These are phyloP conservation scores for Apoda limacodes DNA, from an alignment of 2,888 invertebrate genomes.

Conservation along the genomic window DNA sequence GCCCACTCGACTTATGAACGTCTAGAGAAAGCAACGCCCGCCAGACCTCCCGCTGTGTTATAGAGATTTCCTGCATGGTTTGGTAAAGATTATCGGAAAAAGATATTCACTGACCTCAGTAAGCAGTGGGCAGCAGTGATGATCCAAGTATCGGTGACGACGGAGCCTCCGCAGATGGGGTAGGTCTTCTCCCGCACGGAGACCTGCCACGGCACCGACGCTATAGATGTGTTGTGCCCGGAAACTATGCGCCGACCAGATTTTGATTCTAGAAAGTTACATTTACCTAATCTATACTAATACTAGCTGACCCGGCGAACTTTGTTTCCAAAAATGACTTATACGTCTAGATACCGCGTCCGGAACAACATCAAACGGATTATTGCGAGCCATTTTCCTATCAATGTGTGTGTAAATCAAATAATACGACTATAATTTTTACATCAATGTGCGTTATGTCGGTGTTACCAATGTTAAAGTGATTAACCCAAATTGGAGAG, in stretches of 20 bases:
- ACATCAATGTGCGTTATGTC: too few species aligned
- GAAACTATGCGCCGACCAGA: constrained; percentile 58
- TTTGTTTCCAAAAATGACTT: background rate
- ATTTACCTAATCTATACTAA: background rate
- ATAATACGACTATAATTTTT: too few species aligned
- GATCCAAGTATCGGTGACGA: constrained; percentile 53
- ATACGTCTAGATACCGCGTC: background rate
- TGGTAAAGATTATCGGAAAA: too few species aligned
- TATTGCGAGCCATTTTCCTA: too few species aligned
- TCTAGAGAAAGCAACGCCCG: too few species aligned
- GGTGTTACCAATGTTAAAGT: too few species aligned
- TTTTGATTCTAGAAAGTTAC: constrained; percentile 19
- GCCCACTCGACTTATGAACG: too few species aligned
- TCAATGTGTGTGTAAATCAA: too few species aligned
- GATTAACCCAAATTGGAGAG: too few species aligned
- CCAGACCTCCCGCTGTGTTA: too few species aligned
- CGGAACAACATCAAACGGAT: too few species aligned
- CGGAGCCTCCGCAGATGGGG: constrained; percentile 67
- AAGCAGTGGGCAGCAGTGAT: constrained; percentile 66
- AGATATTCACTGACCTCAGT: constrained; percentile 40
- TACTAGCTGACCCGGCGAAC: background rate
- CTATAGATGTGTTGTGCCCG: constrained; percentile 60
- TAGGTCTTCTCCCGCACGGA: constrained; percentile 52
- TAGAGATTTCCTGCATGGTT: too few species aligned
- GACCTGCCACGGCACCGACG: constrained; percentile 65